Evolutionary conservation across 2,888 invertebrate species (phyloP), one percentile per base, ranked within the genome.

Genomic region (Callosobruchus maculatus): DNA sequence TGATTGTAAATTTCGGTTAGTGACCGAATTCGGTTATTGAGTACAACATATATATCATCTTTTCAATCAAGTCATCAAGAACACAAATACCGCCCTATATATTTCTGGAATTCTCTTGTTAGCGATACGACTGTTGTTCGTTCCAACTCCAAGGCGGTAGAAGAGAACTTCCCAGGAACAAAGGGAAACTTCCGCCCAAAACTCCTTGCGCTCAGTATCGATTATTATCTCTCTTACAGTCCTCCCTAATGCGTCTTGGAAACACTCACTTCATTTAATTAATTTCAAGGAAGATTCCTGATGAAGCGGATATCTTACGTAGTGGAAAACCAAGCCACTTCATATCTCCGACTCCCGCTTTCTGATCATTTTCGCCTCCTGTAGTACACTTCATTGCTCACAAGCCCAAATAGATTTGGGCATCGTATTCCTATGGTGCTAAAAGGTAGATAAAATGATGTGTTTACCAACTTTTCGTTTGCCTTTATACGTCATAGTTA

Each of bases 211-310:
- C 74, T 77, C 73, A 75, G 78, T 81, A 82, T 82, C 79, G 82
- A 82, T 82, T 81, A 79, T 80, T 77, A 77, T 77, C 79, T 74
- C 78, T 80, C 73, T 49, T n/a, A n/a, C n/a, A n/a, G n/a, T n/a
- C n/a, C n/a, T 7, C 75, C 75, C 80, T 81, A 80, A 79, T 81
- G 78, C 78, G 80, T 80, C 81, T 81, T 78, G 78, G 81, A 78
- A 81, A 80, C 82, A 81, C 81, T 81, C 81, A 82, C 81, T 83
- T 82, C 80, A 81, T 83, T 82, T 81, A 82, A 82, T 82, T 82
- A 81, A 83, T 82, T 80, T 77, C 49, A 49, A 49, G 78, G 78
- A 73, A 79, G 77, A 78, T 79, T 79, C 79, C 80, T 83, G 82
- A 83, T 83, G 82, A 82, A 82, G 82, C 82, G 78, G 81, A 82